These are phyloP conservation scores for Rambutsinella grinnellia DNA, from an alignment of 2,888 invertebrate species.

Conservation along the genomic window DNA sequence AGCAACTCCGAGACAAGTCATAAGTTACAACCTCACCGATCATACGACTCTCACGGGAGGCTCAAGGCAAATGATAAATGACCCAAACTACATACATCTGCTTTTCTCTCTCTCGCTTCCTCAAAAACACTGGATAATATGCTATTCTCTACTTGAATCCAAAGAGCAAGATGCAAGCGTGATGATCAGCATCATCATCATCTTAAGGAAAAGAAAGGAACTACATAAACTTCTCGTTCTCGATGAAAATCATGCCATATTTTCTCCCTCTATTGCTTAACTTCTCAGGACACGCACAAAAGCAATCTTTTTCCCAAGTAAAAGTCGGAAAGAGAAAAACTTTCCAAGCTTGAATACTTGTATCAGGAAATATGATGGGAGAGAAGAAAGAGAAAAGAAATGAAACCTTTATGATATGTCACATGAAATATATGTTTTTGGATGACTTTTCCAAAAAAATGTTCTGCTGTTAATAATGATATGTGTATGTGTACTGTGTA, in stretches of 20 bases:
- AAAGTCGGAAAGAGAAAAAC: background rate
- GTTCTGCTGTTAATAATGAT: conserved; percentile 18
- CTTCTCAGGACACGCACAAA: conserved; percentile 23
- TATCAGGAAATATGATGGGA: background rate
- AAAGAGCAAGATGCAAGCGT: background rate
- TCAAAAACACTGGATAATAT: background rate
- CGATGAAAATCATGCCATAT: conserved; percentile 9
- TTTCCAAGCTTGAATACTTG: background rate
- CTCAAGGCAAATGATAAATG: conserved; percentile 66
- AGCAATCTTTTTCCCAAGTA: conserved; percentile 26
- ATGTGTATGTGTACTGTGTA: conserved; percentile 8
- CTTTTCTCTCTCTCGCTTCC: conserved; percentile 29
- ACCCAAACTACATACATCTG: conserved; percentile 57
- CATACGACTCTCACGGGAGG: conserved; percentile 65
- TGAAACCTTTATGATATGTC: conserved; percentile 54
- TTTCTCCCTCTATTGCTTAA: conserved; percentile 16
- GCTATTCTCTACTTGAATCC: background rate
- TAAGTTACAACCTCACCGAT: conserved; percentile 65
- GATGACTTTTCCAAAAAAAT: conserved; percentile 9
- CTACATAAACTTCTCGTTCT: conserved; percentile 8
- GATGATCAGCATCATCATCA: background rate
- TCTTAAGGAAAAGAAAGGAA: background rate
- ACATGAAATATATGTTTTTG: conserved; percentile 33
- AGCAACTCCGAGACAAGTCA: conserved; percentile 62
- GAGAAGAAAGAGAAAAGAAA: conserved; percentile 9